Evolutionary conservation across 2,113 vertebrate species (phyloP), one percentile per base, ranked within the genome.

Genomic region (Hystrix cristata): DNA sequence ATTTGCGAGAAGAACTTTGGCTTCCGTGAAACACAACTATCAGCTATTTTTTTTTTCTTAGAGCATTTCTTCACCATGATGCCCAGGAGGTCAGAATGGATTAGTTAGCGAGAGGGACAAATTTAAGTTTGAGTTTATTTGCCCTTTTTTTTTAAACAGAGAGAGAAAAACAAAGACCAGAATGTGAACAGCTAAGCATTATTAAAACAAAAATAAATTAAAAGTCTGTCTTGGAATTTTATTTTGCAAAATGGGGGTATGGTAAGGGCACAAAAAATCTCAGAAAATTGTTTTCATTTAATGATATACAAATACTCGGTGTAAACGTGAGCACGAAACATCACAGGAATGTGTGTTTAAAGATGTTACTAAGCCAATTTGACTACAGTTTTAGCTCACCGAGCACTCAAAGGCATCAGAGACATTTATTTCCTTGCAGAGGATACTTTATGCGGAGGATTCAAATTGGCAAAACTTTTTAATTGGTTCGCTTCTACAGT

Each of bases 381-480:
- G 98, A 98, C 93, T 95, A 23, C 98, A 98, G 98, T 98, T 98
- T 98, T 98, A 94, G 97, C 93, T 98, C 96, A 95, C 96, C 95
- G 97, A 97, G 95, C 92, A 98, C 97, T 96, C 95, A 96, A 97
- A 98, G 96, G 90, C 87, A 97, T 96, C 95, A 97, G 89, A 97
- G 98, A 96, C 96, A 97, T 98, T 98, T 98, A 98, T 98, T 97
- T 98, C 96, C 96, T 98, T 98, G 94, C 95, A 97, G 96, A 96
- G 97, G 97, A 92, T 96, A 96, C 94, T 98, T 98, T 98, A 95
- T 98, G 96, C 97, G 92, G 96, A 98, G 94, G 98, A 98, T 96
- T 96, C 97, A 98, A 98, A 98, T 98, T 98, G 98, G 97, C 97
- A 97, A 97, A 98, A 98, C 97, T 98, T 98, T 98, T 97, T 98